Conservation (phyloP, 1,140 invertebrate genomes). For the Drosophila azteca region DNA sequence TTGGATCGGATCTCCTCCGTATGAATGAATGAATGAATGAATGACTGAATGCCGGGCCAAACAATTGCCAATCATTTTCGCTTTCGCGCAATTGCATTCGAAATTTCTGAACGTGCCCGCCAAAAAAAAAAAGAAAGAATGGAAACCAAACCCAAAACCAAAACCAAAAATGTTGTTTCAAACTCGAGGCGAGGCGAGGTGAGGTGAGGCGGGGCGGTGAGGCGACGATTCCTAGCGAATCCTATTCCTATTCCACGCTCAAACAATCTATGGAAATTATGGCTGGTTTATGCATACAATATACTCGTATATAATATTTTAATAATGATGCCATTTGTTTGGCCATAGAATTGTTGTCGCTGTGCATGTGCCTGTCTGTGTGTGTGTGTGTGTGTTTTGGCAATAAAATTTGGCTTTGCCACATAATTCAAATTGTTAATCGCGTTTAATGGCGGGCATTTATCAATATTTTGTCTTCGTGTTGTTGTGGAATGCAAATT, state of each 20-base stretch:
- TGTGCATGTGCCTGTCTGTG: too few species aligned
- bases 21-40: slow-evolving; percentile 8
- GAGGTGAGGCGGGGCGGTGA: too few species aligned
- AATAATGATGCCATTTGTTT: slow-evolving; percentile 81
- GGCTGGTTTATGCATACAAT: slow-evolving; percentile 47
- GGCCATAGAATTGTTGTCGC: slow-evolving; percentile 68
- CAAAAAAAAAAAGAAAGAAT: not conserved
- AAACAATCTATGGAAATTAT: slow-evolving; percentile 58
- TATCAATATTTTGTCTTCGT: slow-evolving; percentile 72
- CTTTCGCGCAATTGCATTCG: slow-evolving; percentile 78
- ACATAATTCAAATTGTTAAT: slow-evolving; percentile 82
- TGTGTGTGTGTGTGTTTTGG: slow-evolving; percentile 49
- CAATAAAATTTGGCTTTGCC: slow-evolving; percentile 82
- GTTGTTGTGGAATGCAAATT: slow-evolving; percentile 58
- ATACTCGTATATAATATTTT: slow-evolving; percentile 58
- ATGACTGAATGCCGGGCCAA: slow-evolving; percentile 43
- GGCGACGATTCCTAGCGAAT: too few species aligned
- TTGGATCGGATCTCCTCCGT: not conserved
- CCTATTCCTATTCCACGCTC: slow-evolving; percentile 17
- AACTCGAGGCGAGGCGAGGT: slow-evolving; percentile 6
- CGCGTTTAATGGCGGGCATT: slow-evolving; percentile 81
- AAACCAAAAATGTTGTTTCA: slow-evolving; percentile 62
- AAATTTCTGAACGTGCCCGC: slow-evolving; percentile 53
- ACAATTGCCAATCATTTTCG: slow-evolving; percentile 78
- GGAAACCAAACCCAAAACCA: slow-evolving; percentile 2